Conservation (phyloP, 2,113 vertebrate species). For the Aphelocoma coerulescens region DNA sequence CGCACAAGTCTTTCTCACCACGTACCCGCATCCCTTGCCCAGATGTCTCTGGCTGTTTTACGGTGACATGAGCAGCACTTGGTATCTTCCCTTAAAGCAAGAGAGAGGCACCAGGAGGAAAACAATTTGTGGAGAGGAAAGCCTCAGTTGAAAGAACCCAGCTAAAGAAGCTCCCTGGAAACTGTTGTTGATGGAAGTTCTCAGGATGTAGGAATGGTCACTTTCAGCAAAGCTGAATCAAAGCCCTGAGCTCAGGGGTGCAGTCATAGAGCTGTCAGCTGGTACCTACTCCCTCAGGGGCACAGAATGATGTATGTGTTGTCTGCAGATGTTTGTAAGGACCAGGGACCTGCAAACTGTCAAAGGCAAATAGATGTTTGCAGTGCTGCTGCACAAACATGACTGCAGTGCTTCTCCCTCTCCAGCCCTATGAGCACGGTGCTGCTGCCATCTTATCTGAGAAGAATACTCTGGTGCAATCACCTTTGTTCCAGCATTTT, state of each 20-base stretch:
- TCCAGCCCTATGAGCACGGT: not conserved
- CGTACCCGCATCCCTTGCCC: not conserved
- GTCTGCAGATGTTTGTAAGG: not conserved
- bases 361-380: not conserved
- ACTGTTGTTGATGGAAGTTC: not conserved
- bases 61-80: not conserved
- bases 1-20: not conserved
- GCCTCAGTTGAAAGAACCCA: not conserved
- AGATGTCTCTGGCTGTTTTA: not conserved
- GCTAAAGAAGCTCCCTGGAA: not conserved
- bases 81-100: not conserved
- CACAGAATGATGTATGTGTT: not conserved
- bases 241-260: not conserved
- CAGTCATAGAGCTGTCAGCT: not conserved
- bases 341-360: not conserved
- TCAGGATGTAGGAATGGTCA: not conserved
- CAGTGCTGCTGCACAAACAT: not conserved
- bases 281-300: rapidly evolving
- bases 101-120: not conserved
- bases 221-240: not conserved
- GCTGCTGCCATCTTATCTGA: not conserved
- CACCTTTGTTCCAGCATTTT: not conserved
- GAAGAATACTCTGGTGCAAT: not conserved
- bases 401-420: not conserved
- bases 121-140: not conserved